A percentile compares a stretch with the other conserved stretches of the same genome.
phyloP scores from a whole-genome alignment of 2,888 invertebrate genomes.

The Aethes cnicana region DNA sequence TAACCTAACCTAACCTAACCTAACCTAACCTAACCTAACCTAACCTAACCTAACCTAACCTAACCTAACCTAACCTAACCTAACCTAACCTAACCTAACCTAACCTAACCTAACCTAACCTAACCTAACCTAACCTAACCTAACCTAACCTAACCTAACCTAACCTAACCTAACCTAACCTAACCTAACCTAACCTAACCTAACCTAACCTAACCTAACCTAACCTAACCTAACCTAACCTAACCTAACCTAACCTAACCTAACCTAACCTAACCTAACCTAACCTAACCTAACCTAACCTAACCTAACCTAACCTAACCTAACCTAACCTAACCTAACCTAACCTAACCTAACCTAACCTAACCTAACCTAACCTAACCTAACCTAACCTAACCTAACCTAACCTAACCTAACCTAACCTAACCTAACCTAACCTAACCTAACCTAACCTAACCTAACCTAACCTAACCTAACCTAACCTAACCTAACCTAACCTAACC shows the following conservation, averaged over 20 bases:
- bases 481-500: slow-evolving; percentile 3
- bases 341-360: slow-evolving; percentile 3
- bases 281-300: neutral
- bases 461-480: slow-evolving; percentile 3
- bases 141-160: too few relatives aligned
- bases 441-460: slow-evolving; percentile 3
- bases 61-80: too few relatives aligned
- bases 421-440: slow-evolving; percentile 3
- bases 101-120: too few relatives aligned
- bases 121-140: too few relatives aligned
- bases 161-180: too few relatives aligned
- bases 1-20: too few relatives aligned
- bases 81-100: too few relatives aligned
- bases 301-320: neutral
- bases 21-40: too few relatives aligned
- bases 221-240: slow-evolving; percentile 3
- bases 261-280: neutral
- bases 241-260: neutral
- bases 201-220: slow-evolving; percentile 3
- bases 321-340: neutral
- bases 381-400: neutral
- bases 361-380: neutral
- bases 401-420: neutral
- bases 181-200: neutral
- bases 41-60: too few relatives aligned